Percentiles rank a stretch among this genome's conserved stretches.
phyloP scores from a whole-genome alignment of 1,140 invertebrate species.

The Ips nitidus region DNA sequence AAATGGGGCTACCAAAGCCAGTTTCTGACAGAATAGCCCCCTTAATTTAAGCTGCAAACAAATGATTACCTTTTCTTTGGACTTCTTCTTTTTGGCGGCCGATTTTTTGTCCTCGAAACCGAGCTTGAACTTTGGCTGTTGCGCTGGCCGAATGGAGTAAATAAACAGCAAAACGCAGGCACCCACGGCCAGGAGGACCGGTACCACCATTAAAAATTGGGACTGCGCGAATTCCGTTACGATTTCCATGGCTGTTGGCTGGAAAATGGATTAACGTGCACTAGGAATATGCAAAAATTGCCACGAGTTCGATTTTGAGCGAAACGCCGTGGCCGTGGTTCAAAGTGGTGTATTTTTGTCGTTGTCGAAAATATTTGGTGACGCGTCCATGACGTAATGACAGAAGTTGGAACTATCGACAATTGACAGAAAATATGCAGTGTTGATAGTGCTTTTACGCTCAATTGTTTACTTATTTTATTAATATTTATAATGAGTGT shows the following conservation, averaged over 20 bases:
- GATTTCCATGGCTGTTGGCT: constrained; percentile 54
- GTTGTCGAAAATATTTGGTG: constrained; percentile 2
- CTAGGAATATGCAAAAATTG: constrained; percentile 11
- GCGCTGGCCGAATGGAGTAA: constrained; percentile 71
- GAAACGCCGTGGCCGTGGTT: background rate
- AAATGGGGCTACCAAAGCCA: no score
- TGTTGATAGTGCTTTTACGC: no score
- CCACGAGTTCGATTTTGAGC: constrained; percentile 15
- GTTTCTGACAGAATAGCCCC: no score
- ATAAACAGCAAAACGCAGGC: constrained; percentile 68
- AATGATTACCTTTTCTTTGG: constrained; percentile 66
- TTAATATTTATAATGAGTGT: no score
- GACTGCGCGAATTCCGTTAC: constrained; percentile 56
- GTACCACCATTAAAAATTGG: constrained; percentile 61
- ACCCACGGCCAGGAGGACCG: constrained; percentile 62
- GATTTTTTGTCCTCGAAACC: constrained; percentile 65
- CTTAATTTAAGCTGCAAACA: no score
- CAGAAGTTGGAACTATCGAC: background rate
- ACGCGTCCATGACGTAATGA: constrained; percentile 9
- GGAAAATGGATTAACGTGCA: background rate
- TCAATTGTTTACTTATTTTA: no score
- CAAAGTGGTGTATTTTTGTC: constrained; percentile 9
- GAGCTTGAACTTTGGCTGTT: constrained; percentile 72
- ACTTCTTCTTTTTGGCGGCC: constrained; percentile 64
- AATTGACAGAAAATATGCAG: no score